Percentiles rank a stretch among this genome's conserved stretches.
Evolutionary conservation across 2,113 vertebrate species (phyloP).

Genomic region (Tetrax tetrax): DNA sequence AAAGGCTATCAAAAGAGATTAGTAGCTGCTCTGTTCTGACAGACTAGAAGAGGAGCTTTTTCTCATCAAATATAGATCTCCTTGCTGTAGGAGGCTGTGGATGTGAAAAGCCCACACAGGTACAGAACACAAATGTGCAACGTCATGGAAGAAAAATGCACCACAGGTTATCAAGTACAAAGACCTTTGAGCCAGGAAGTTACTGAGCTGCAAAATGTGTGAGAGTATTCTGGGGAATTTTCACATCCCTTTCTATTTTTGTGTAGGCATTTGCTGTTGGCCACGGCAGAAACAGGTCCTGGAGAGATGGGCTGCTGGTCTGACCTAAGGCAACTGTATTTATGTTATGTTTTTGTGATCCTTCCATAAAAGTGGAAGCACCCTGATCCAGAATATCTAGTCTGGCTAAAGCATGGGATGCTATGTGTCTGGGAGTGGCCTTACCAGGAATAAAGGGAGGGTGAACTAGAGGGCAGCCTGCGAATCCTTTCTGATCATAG

Average conservation of each 20-base stretch:
- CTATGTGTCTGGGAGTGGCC: background rate
- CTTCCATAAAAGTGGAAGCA: background rate
- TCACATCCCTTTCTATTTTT: background rate
- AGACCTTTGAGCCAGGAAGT: background rate
- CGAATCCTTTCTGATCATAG: background rate
- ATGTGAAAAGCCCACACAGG: background rate
- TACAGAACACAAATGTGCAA: background rate
- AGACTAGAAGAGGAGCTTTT: background rate
- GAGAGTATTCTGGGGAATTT: background rate
- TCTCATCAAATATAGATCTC: background rate
- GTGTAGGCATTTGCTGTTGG: background rate
- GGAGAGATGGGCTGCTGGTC: background rate
- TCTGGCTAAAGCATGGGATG: background rate
- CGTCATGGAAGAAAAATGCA: background rate
- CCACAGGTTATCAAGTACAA: background rate
- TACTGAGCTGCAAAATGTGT: slow-evolving; percentile 1
- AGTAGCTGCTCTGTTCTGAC: background rate
- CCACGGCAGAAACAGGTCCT: background rate
- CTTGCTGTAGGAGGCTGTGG: background rate
- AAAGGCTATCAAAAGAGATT: background rate
- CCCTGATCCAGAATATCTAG: background rate
- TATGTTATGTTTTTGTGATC: background rate
- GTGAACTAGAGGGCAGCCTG: background rate
- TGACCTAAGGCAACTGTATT: background rate
- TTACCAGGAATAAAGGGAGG: background rate